Evolutionary conservation across 2,797 vertebrate genomes (phyloP).

Genomic region (Allobates femoralis): DNA sequence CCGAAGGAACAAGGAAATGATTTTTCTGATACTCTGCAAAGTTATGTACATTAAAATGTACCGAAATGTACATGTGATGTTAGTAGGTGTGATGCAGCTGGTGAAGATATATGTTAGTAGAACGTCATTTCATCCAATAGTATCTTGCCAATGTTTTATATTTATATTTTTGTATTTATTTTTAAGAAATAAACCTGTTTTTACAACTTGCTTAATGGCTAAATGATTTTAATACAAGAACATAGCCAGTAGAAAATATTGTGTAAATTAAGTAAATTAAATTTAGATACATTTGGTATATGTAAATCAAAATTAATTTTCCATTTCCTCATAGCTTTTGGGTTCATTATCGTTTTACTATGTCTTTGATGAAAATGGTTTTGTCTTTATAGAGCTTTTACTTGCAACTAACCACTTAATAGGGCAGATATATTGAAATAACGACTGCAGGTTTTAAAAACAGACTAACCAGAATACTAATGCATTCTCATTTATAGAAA

Average conservation of each 20-base stretch:
- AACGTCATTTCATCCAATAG: slow-evolving; percentile 85
- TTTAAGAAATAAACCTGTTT: slow-evolving; percentile 94
- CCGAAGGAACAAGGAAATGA: slow-evolving; percentile 69
- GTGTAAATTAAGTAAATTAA: neutral
- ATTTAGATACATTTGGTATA: neutral
- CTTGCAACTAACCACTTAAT: neutral
- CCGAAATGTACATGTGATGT: slow-evolving; percentile 78
- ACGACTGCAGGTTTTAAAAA: slow-evolving; percentile 43
- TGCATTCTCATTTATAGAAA: neutral
- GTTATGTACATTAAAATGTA: slow-evolving; percentile 77
- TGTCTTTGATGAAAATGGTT: neutral
- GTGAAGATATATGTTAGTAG: slow-evolving; percentile 79
- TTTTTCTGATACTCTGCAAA: slow-evolving; percentile 70
- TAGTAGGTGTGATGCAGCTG: slow-evolving; percentile 80
- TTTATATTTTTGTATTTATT: slow-evolving; percentile 99
- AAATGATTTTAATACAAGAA: slow-evolving; percentile 36
- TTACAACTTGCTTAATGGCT: slow-evolving; percentile 77
- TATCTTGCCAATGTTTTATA: slow-evolving; percentile 97
- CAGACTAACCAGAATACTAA: slow-evolving; percentile 33
- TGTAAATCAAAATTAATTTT: neutral
- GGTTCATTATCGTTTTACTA: neutral
- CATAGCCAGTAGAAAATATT: neutral
- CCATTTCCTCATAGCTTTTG: neutral
- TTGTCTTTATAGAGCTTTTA: neutral
- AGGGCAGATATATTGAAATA: neutral